These are phyloP conservation scores for Nemapogon koenigi DNA, from an alignment of 2,888 invertebrate species.

Conservation along the genomic window DNA sequence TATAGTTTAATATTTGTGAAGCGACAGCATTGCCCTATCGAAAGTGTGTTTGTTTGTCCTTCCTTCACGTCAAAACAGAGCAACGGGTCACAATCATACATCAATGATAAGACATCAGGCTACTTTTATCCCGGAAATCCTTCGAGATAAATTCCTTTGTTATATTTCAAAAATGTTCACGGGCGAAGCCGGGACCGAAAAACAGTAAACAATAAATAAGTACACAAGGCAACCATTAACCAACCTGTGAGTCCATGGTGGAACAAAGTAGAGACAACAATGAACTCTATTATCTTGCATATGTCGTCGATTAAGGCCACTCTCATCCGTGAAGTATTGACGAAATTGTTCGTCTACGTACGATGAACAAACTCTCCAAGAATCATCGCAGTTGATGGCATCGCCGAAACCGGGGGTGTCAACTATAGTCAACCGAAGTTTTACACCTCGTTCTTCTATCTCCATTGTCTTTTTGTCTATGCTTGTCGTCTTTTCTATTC, in stretches of 20 bases:
- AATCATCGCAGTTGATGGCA: constrained; percentile 91
- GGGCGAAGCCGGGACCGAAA: too few species aligned
- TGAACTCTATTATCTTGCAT: constrained; percentile 96
- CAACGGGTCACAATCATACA: too few species aligned
- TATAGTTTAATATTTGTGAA: too few species aligned
- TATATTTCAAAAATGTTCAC: too few species aligned
- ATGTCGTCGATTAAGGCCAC: constrained; percentile 91
- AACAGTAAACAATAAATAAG: too few species aligned
- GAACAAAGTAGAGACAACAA: constrained; percentile 94
- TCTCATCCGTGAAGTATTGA: constrained; percentile 89
- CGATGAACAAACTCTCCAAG: constrained; percentile 89
- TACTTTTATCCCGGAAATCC: too few species aligned
- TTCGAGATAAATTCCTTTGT: too few species aligned
- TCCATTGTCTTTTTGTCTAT: constrained; percentile 88
- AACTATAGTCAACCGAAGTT: constrained; percentile 87
- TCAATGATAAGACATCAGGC: too few species aligned
- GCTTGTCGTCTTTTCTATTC: constrained; percentile 73
- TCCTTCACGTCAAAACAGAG: too few species aligned
- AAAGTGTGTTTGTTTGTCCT: too few species aligned
- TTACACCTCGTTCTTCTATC: constrained; percentile 93
- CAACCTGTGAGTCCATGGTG: constrained; percentile 97
- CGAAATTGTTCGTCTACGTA: constrained; percentile 92
- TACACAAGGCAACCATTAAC: too few species aligned
- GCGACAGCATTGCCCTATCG: too few species aligned
- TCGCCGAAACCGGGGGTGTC: constrained; percentile 98